Percentiles rank a stretch among this genome's conserved stretches.
Conservation (phyloP, 2,888 invertebrate genomes). For the Eugnorisma glareosa region DNA sequence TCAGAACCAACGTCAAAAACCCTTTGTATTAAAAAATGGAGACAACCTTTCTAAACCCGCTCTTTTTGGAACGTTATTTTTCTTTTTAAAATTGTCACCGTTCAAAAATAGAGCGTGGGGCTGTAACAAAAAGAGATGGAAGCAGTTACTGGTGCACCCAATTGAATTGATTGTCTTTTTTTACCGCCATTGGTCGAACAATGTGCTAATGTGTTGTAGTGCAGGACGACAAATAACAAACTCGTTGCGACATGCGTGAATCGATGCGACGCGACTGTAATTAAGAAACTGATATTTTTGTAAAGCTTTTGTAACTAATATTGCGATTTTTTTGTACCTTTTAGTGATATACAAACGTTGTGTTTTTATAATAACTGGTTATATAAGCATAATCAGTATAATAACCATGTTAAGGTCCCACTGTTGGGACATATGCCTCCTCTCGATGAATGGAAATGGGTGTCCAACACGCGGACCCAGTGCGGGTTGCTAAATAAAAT, state of each 20-base stretch:
- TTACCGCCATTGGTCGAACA: slow-evolving; percentile 52
- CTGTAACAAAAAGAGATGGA: slow-evolving; percentile 54
- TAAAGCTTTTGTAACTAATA: slow-evolving; percentile 6
- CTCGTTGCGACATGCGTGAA: slow-evolving; percentile 25
- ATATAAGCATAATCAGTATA: not conserved
- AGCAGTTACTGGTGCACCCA: slow-evolving; percentile 68
- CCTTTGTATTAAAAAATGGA: slow-evolving; percentile 22
- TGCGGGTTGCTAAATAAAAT: not conserved
- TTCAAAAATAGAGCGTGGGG: slow-evolving; percentile 42
- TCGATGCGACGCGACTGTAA: slow-evolving; percentile 21
- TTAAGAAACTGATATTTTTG: slow-evolving; percentile 34
- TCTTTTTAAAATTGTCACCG: slow-evolving; percentile 8
- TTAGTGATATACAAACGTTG: not conserved
- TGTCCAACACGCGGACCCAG: too few relatives aligned
- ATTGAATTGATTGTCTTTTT: slow-evolving; percentile 71
- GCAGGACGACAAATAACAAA: slow-evolving; percentile 53
- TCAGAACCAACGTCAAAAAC: slow-evolving; percentile 3
- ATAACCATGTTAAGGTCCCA: not conserved
- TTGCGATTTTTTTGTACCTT: not conserved
- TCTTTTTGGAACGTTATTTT: not conserved
- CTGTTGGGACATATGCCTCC: not conserved
- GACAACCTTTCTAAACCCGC: not conserved
- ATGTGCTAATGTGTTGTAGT: slow-evolving; percentile 58
- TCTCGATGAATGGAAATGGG: not conserved
- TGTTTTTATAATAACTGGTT: not conserved